A percentile compares a stretch with the other conserved stretches of the same genome.
These are phyloP conservation scores for Bimastos eiseni DNA, from an alignment of 2,888 invertebrate genomes.

Conservation along the genomic window DNA sequence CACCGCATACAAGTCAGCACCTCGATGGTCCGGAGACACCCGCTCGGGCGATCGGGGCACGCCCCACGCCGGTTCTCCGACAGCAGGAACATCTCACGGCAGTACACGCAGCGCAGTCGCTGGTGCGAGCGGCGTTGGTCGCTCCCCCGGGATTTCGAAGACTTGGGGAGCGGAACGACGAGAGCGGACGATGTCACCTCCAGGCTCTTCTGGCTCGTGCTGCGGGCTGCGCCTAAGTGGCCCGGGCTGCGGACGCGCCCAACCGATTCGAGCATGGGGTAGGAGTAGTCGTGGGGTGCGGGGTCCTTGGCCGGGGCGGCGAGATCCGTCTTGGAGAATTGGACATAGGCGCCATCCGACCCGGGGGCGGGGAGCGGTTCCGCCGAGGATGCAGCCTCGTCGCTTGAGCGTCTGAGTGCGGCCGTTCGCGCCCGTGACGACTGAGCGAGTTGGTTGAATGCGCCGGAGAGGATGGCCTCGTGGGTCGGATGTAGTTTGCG, in stretches of 20 bases:
- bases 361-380: not conserved
- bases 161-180: constrained; percentile 6
- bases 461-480: not conserved
- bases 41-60: constrained; percentile 76
- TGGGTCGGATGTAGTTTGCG: not conserved
- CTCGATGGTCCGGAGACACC: constrained; percentile 76
- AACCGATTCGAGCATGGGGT: constrained; percentile 32
- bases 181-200: not conserved
- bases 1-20: constrained; percentile 81
- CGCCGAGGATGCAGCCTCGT: not conserved
- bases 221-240: not conserved
- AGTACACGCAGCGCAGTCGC: constrained; percentile 64
- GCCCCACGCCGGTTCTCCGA: constrained; percentile 65
- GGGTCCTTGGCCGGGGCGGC: constrained; percentile 8
- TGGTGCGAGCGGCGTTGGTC: constrained; percentile 13
- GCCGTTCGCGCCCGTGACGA: not conserved
- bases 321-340: constrained; percentile 34
- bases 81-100: constrained; percentile 67
- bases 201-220: constrained; percentile 21
- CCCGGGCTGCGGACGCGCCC: not conserved
- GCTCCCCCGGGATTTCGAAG: not conserved
- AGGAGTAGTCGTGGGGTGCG: constrained; percentile 38
- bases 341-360: constrained; percentile 36
- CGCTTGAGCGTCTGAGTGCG: not conserved
- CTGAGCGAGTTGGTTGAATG: not conserved